Base-by-base conservation (phyloP, 2,888 invertebrate genomes). In the Hydrotaea cyrtoneurina region DNA sequence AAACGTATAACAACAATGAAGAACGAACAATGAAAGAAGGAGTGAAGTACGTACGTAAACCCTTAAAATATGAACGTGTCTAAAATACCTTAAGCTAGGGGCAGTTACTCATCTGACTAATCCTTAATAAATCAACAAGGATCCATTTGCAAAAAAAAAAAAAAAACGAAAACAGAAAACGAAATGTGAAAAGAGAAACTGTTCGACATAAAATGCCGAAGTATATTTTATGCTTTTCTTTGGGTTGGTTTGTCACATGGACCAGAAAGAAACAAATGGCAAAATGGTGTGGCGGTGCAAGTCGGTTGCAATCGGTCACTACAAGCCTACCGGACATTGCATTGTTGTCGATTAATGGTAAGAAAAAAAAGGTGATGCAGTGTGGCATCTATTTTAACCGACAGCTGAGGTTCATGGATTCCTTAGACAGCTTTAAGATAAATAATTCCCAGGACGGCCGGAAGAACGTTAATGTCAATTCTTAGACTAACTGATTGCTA, bases 121-220 rank as follows among this genome's bases (percentile, higher is more conserved):
- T 82, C 79, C 79, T 55, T 77, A 85, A 85, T 85, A 85, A 82
- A 85, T 85, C 85, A 85, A 82, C 82, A 82, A 82, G 59, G 53
- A 81, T 73, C 73, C 73, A 69, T 76, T 59, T 66, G 73, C 73
- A 55, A 79, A 36, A 26, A 71, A 10, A 39, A 11, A 13, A 39
- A 39, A 13, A 39, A 19, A 10, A 79, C n/a, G 26, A 17, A 39
- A 36, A 50, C 26, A 64, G 71, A 72, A 74, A 23, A 21, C 55
- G 39, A 31, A 46, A 46, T 69, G 21, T 23, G 21, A 23, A 69
- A 69, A 46, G 43, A 66, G 69, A 62, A 77, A 50, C 53, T 64
- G 79, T 82, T 82, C 76, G 79, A 74, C 82, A 82, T 74, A 23
- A 79, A 79, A 80, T 75, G 80, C 71, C 78, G 71, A 78, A 64